Evolutionary conservation across 2,888 invertebrate genomes (phyloP).

Genomic region (Erpobdella octoculata): DNA sequence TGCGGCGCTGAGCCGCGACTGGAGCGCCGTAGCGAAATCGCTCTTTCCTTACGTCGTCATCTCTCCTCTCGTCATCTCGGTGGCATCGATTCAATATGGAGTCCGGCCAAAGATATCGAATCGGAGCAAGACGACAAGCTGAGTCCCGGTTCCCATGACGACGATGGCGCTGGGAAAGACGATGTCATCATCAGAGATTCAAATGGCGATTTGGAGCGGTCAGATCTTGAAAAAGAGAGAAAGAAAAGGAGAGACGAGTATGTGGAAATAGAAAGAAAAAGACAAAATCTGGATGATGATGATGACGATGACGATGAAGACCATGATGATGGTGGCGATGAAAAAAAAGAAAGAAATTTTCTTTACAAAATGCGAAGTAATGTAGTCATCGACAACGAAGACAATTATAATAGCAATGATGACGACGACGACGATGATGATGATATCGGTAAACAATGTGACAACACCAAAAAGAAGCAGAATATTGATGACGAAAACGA

Average conservation of each 20-base stretch:
- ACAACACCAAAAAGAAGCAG: not conserved
- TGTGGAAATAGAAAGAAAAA: not conserved
- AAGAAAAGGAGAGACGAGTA: not conserved
- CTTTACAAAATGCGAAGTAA: not conserved
- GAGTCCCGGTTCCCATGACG: not conserved
- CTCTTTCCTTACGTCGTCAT: too few species aligned
- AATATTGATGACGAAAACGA: not conserved
- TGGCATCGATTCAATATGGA: not conserved
- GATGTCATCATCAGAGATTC: not conserved
- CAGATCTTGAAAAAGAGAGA: too few species aligned
- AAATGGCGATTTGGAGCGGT: too few species aligned
- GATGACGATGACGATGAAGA: not conserved
- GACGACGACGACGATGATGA: not conserved
- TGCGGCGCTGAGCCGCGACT: not conserved
- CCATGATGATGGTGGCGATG: not conserved
- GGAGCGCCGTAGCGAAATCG: too few species aligned
- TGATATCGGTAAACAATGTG: not conserved
- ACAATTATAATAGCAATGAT: not conserved
- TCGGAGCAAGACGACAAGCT: not conserved
- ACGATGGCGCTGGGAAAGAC: not conserved
- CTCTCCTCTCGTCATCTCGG: not conserved
- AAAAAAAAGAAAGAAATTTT: not conserved
- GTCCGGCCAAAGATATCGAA: conserved; percentile 18
- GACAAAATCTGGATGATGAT: not conserved
- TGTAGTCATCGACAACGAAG: not conserved